A percentile compares a stretch with the other conserved stretches of the same genome.
phyloP scores from a whole-genome alignment of 2,113 vertebrate species.

The human (Homo sapiens) region GRCh38 chrX:106136501-106137000 shows the following conservation, averaged over 20 bases:
- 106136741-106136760: neutral
- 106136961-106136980: neutral
- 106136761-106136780: neutral
- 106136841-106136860: neutral
- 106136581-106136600: neutral
- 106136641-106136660: neutral
- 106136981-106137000: neutral
- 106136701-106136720: neutral
- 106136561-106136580: neutral
- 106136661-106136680: neutral
- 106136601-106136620: neutral
- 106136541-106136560: neutral
- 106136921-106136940: neutral
- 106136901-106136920: neutral
- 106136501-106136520: neutral
- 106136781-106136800: neutral
- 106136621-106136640: neutral
- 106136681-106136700: neutral
- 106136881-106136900: neutral
- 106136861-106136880: neutral
- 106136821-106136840: neutral
- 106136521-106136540: neutral
- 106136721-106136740: neutral
- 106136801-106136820: neutral
- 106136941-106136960: neutral